Evolutionary conservation across 2,888 invertebrate genomes (phyloP), one percentile per base, ranked within the genome.

Genomic region (Drosophila peninsularis): DNA sequence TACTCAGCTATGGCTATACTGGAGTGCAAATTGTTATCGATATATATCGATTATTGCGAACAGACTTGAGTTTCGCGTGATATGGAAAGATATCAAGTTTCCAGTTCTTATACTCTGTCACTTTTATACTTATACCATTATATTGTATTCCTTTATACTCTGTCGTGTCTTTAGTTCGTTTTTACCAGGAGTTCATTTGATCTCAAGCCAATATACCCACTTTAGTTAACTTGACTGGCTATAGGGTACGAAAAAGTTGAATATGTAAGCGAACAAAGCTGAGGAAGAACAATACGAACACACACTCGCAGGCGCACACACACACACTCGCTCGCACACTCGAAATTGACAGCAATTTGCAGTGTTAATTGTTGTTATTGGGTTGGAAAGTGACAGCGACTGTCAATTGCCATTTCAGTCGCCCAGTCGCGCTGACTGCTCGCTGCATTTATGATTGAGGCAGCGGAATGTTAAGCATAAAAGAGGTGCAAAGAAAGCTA

Each of bases 281-380:
- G 10, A 42, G 30, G 69, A 42, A 61, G 54, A 61, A 60, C 69
- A 74, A 56, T 68, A 41, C 41, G 30, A 54, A 14, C 30, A 24
- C 45, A 24, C 44, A 34, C 45, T 37, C 21, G 30, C 56, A 62
- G 66, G 60, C 45, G 39, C 53, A 41, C 50, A 19, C 34, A n/a
- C 27, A 13, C 54, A 27, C 41, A 41, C 27, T 30, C 13, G 14
- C 37, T 61, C 60, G 42, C 64, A 67, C 54, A 62, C 62, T 41
- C 57, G 69, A 67, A 84, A 75, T 78, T 84, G 82, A 81, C 69
- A 65, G 60, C 85, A 80, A 81, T 81, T 80, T 78, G 62, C 69
- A 56, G 62, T 57, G 39, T 77, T 75, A 77, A 75, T 72, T 75
- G 62, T 71, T 75, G 62, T 63, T 76, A 61, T 75, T 53, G 47